Percentiles rank a stretch among this genome's conserved stretches.
Conservation (phyloP, 2,888 invertebrate species). For the Selenia dentaria region DNA sequence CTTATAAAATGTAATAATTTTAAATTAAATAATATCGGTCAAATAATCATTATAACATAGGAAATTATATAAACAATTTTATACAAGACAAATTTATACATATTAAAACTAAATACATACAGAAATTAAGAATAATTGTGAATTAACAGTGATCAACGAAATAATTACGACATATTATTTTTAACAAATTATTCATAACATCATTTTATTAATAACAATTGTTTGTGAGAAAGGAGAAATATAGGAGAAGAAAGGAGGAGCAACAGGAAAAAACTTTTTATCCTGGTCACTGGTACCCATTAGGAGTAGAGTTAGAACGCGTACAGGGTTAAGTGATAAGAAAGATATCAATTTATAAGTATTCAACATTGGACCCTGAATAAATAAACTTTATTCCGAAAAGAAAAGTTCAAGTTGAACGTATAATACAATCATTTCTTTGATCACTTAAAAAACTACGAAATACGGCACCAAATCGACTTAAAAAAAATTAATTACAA, state of each 20-base stretch:
- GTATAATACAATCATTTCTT: neutral
- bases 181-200: no score
- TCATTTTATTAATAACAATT: no score
- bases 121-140: no score
- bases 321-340: no score
- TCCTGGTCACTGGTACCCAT: no score
- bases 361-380: neutral
- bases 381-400: neutral
- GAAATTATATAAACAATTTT: neutral
- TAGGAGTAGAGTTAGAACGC: no score
- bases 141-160: neutral
- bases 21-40: neutral
- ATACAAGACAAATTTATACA: neutral
- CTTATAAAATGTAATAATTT: neutral
- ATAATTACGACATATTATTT: no score
- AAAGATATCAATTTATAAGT: no score
- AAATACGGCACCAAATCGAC: conserved; percentile 9
- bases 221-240: no score
- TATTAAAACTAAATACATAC: neutral
- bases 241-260: no score
- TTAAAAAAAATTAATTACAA: conserved; percentile 1
- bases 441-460: neutral
- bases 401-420: neutral
- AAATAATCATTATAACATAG: neutral
- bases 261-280: no score